These are phyloP conservation scores for Lycia hirtaria DNA, from an alignment of 2,888 invertebrate genomes.

Conservation along the genomic window DNA sequence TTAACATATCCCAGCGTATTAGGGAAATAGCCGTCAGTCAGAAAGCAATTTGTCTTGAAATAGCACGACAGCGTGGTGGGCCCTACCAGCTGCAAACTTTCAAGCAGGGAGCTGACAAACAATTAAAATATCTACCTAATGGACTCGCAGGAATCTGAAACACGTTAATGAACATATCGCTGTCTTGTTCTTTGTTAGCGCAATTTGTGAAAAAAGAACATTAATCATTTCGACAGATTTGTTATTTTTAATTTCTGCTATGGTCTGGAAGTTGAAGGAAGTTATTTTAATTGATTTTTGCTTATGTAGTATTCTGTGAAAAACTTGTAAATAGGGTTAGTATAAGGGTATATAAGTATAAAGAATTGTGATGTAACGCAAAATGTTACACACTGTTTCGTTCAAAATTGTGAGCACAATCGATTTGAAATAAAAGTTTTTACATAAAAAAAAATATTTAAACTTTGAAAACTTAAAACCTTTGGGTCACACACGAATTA, in stretches of 20 bases:
- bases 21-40: slow-evolving; percentile 70
- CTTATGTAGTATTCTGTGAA: not conserved
- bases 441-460: no score
- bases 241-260: slow-evolving; percentile 48
- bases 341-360: no score
- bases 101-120: slow-evolving; percentile 62
- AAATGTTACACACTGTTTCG: no score
- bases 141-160: slow-evolving; percentile 77
- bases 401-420: no score
- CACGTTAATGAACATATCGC: slow-evolving; percentile 82
- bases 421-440: no score
- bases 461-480: no score
- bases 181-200: slow-evolving; percentile 66
- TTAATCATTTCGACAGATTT: slow-evolving; percentile 63
- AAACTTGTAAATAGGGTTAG: not conserved
- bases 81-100: slow-evolving; percentile 76
- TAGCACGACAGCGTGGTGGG: slow-evolving; percentile 73
- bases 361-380: no score
- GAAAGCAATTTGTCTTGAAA: slow-evolving; percentile 82
- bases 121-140: slow-evolving; percentile 85
- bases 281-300: slow-evolving; percentile 7
- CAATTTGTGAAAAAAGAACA: slow-evolving; percentile 47
- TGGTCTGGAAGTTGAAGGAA: slow-evolving; percentile 15
- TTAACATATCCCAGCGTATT: slow-evolving; percentile 36
- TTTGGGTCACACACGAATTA: no score